phyloP scores from a whole-genome alignment of 1,140 invertebrate species.

The Zaprionus vittiger region DNA sequence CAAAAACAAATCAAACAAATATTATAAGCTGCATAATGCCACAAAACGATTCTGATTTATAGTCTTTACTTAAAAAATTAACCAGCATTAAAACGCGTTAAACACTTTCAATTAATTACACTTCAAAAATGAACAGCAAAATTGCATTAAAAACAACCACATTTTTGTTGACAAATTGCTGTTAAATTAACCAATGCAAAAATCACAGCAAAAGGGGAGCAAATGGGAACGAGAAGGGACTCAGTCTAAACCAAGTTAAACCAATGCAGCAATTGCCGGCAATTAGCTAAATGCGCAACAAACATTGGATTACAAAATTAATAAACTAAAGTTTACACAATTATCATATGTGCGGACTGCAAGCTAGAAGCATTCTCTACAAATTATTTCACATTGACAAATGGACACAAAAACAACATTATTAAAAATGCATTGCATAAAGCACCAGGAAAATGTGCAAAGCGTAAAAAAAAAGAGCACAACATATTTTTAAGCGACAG shows the following conservation, averaged over 20 bases:
- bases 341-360: slow-evolving; percentile 14
- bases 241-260: slow-evolving; percentile 49
- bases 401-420: slow-evolving; percentile 57
- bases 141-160: slow-evolving; percentile 42
- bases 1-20: neutral
- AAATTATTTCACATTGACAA: slow-evolving; percentile 74
- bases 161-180: slow-evolving; percentile 44
- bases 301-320: slow-evolving; percentile 71
- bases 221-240: neutral
- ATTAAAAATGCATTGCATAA: slow-evolving; percentile 75
- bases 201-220: slow-evolving; percentile 25
- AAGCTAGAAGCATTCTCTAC: slow-evolving; percentile 51
- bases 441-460: slow-evolving; percentile 27
- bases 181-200: slow-evolving; percentile 31
- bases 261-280: slow-evolving; percentile 70
- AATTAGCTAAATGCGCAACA: slow-evolving; percentile 61
- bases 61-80: neutral
- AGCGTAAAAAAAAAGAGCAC: slow-evolving; percentile 14
- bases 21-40: neutral
- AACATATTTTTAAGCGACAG: slow-evolving; percentile 40
- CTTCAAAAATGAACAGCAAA: slow-evolving; percentile 44
- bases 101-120: slow-evolving; percentile 50
- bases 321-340: slow-evolving; percentile 41
- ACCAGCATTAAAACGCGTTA: slow-evolving; percentile 11
- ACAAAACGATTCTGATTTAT: neutral